Base-by-base conservation (phyloP, 1,140 invertebrate genomes). In the Coenobita brevimanus region DNA sequence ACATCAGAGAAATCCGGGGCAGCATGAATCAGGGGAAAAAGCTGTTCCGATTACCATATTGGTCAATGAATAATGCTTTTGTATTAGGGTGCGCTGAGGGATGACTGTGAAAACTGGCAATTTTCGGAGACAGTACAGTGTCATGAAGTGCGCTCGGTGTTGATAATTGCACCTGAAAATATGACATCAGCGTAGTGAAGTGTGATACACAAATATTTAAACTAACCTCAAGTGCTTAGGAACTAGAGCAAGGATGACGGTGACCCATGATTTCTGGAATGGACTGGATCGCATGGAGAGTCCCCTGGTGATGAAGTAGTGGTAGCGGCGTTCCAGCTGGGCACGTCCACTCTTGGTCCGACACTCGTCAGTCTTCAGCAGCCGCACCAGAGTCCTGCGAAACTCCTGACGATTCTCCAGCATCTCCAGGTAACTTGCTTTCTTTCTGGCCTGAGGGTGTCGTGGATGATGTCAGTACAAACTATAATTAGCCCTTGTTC, bases 231-330 rank as follows among this genome's bases (percentile, higher is more conserved):
- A 76, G 33, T 89, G 85, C 30, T 86, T 83, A 30, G 89, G 89
- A 10, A 90, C 82, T 0, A 90, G 67, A 24, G 43, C 80, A 30
- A 90, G 84, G 27, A 90, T 90, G 30, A 67, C 57, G 4, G 86
- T 46, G 60, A 90, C 84, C 89, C 89, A 90, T 4, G 87, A 89
- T 76, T 78, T 67, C 86, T 90, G 89, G 38, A 90, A 79, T 46
- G 89, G 89, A 60, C 80, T 87, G 78, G 89, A 76, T 0, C 71
- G 57, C 87, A 90, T 90, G 50, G 89, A 90, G 8, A 90, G 73
- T 10, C 89, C 87, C 27, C 89, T 27, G 54, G 86, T 90, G 69
- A 90, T 89, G 81, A 90, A 90, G 75, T 90, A 90, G 57, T 90
- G 89, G 43, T 90, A 90, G 2, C 89, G 79, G 2, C 87, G 78